phyloP scores from a whole-genome alignment of 1,140 invertebrate species.

The Scaptomyza hsui region DNA sequence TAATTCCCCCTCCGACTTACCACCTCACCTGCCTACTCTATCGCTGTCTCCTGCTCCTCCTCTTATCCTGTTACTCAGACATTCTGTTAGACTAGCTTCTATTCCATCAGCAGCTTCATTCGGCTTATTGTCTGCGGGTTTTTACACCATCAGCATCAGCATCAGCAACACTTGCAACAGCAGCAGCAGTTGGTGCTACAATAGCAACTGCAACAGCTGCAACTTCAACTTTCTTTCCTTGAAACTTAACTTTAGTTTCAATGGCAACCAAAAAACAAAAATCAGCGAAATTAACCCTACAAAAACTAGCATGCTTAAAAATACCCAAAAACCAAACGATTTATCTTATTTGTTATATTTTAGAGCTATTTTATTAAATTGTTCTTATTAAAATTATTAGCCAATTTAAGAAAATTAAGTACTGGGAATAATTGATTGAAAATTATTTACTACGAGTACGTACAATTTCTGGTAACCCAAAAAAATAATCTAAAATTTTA shows the following conservation, averaged over 20 bases:
- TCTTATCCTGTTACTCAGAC: background rate
- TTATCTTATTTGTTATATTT: too few relatives aligned
- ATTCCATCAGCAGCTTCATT: conserved; percentile 12
- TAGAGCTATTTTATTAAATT: too few relatives aligned
- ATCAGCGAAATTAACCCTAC: conserved; percentile 47
- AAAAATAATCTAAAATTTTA: too few relatives aligned
- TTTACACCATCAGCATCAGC: conserved; percentile 16
- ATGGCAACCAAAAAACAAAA: conserved; percentile 47
- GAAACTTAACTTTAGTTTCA: conserved; percentile 35
- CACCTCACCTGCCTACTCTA: too few relatives aligned
- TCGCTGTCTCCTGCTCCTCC: background rate
- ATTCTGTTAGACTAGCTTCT: conserved; percentile 7
- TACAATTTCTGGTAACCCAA: too few relatives aligned
- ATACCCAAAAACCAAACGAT: too few relatives aligned
- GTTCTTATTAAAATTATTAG: too few relatives aligned
- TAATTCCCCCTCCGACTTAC: background rate
- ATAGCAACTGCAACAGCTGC: conserved; percentile 41
- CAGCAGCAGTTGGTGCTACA: conserved; percentile 9
- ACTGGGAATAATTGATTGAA: too few relatives aligned
- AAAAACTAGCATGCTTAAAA: background rate
- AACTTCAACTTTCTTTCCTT: conserved; percentile 31
- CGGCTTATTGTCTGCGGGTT: conserved; percentile 65
- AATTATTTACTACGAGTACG: too few relatives aligned
- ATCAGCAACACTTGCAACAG: conserved; percentile 33
- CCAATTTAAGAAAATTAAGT: too few relatives aligned